Evolutionary conservation across 2,797 vertebrate species (phyloP).

Genomic region (Chelmon rostratus): DNA sequence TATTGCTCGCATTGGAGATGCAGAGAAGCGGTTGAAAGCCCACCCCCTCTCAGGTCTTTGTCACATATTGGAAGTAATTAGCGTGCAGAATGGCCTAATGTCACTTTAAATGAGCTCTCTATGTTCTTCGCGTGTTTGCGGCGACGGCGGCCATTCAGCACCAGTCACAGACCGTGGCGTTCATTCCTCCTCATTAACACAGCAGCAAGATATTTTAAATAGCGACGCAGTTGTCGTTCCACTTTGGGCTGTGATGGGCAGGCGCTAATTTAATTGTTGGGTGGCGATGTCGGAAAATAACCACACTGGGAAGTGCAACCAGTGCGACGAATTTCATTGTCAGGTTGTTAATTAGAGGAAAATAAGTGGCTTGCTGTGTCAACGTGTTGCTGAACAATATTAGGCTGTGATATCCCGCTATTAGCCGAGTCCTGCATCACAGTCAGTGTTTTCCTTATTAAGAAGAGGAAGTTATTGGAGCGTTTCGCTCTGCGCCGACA

Average conservation of each 20-base stretch:
- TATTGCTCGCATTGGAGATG: conserved; percentile 45
- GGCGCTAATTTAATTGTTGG: conserved; percentile 72
- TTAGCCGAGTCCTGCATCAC: conserved; percentile 49
- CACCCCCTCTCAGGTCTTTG: conserved; percentile 34
- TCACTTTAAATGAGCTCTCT: conserved; percentile 51
- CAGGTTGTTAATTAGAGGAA: conserved; percentile 72
- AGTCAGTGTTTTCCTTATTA: conserved; percentile 52
- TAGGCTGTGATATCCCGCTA: conserved; percentile 52
- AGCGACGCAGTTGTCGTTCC: conserved; percentile 19
- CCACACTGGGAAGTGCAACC: conserved; percentile 47
- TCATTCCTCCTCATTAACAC: conserved; percentile 59
- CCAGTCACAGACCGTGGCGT: conserved; percentile 1
- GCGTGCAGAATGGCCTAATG: conserved; percentile 41
- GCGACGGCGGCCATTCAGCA: neutral
- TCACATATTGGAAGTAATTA: conserved; percentile 70
- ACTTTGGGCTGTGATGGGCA: conserved; percentile 58
- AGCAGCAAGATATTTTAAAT: conserved; percentile 58
- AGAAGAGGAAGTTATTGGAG: conserved; percentile 51
- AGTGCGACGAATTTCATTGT: conserved; percentile 56
- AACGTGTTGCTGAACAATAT: conserved; percentile 54
- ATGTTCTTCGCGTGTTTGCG: conserved; percentile 48
- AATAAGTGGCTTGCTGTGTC: conserved; percentile 59
- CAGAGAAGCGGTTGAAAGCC: conserved; percentile 29
- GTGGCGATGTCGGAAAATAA: conserved; percentile 61
- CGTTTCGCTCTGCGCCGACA: conserved; percentile 28